Conservation (phyloP, 2,113 vertebrate species). For the Bothrops jararaca region DNA sequence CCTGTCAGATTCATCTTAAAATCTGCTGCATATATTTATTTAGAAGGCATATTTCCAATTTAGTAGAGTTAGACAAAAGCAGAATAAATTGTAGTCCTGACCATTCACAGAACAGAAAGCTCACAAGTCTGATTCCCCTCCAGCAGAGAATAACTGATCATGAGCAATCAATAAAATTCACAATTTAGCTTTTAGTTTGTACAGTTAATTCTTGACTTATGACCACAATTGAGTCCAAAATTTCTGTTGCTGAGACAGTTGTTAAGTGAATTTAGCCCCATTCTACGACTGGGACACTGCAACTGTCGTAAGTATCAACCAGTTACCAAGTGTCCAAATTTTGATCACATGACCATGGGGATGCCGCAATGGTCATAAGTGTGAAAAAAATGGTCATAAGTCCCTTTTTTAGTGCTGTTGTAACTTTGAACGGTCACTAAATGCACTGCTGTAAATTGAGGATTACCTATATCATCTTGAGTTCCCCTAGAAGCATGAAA, state of each 20-base stretch:
- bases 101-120: constrained; percentile 22
- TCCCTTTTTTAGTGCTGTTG: neutral
- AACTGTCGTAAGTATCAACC: neutral
- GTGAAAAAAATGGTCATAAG: neutral
- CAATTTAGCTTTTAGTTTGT: constrained; percentile 18
- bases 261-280: neutral
- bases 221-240: too few relatives aligned
- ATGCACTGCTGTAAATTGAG: neutral
- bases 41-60: neutral
- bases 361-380: neutral
- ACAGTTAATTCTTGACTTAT: too few relatives aligned
- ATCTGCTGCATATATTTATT: neutral
- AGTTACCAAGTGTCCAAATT: neutral
- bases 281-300: neutral
- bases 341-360: neutral
- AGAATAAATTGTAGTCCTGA: neutral
- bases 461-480: neutral
- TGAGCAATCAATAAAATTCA: neutral
- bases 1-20: neutral
- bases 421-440: neutral
- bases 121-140: constrained; percentile 14
- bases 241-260: neutral
- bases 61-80: neutral
- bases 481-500: neutral
- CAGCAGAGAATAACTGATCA: constrained; percentile 25